These are phyloP conservation scores for Artibeus lituratus DNA, from an alignment of 2,797 vertebrate genomes.

Conservation along the genomic window DNA sequence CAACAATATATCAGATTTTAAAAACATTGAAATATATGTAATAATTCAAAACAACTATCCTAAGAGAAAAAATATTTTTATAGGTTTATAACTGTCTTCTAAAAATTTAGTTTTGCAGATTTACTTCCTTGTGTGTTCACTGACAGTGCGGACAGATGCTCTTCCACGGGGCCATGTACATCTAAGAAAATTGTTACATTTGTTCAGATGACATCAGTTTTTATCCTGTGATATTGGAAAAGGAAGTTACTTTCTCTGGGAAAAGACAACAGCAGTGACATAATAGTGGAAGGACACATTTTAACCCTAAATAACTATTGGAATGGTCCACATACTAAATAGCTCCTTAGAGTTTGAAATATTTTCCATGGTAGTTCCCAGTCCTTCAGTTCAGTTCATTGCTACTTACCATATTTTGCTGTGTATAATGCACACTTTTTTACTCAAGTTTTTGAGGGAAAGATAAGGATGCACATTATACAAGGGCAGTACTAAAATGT, in stretches of 20 bases:
- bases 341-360: conserved; percentile 38
- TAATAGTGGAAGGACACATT: conserved; percentile 2
- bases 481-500: too few relatives aligned
- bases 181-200: conserved; percentile 32
- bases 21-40: background rate
- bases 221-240: conserved; percentile 43
- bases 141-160: background rate
- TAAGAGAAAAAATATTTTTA: conserved; percentile 32
- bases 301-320: background rate
- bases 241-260: conserved; percentile 34
- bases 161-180: background rate
- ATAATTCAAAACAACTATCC: conserved; percentile 1
- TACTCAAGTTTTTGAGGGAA: too few relatives aligned
- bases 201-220: conserved; percentile 59
- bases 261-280: conserved; percentile 19
- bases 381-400: background rate
- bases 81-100: background rate
- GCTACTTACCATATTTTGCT: background rate
- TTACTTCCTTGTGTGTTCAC: background rate
- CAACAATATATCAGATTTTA: background rate
- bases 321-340: background rate
- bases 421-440: too few relatives aligned
- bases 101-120: conserved; percentile 10
- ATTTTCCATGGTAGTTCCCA: background rate
- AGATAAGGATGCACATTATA: too few relatives aligned